Percentiles rank a stretch among this genome's conserved stretches.
phyloP scores from a whole-genome alignment of 2,113 vertebrate genomes.

The Todiramphus saurophagus region DNA sequence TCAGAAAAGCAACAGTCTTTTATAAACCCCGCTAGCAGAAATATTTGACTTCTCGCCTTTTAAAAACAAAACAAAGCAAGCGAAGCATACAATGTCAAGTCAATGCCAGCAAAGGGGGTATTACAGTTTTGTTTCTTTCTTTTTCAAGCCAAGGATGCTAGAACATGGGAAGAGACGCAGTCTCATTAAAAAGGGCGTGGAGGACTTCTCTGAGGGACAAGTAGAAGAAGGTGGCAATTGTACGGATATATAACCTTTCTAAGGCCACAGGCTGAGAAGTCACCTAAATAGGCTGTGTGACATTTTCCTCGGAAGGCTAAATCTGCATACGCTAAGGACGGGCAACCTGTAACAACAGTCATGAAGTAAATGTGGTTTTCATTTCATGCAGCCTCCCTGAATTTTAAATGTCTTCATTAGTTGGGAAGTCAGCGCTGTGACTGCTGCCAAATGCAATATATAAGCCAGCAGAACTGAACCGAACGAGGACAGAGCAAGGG shows the following conservation, averaged over 20 bases:
- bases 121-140: constrained; percentile 25
- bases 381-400: constrained; percentile 32
- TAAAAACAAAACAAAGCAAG: constrained; percentile 36
- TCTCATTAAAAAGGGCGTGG: constrained; percentile 41
- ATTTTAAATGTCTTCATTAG: constrained; percentile 62
- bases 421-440: constrained; percentile 36
- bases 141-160: constrained; percentile 45
- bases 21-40: constrained; percentile 45
- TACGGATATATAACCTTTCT: neutral
- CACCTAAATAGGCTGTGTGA: neutral
- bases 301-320: constrained; percentile 11
- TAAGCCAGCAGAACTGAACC: constrained; percentile 34
- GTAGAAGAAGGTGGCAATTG: neutral
- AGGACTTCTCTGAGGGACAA: constrained; percentile 9
- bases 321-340: neutral
- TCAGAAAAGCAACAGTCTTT: constrained; percentile 49
- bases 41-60: constrained; percentile 24
- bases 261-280: neutral
- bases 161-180: neutral
- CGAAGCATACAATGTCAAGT: neutral
- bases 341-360: constrained; percentile 29
- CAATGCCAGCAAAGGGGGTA: constrained; percentile 25
- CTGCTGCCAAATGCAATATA: constrained; percentile 58
- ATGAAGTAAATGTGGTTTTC: constrained; percentile 32
- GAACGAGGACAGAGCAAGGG: constrained; percentile 31